Conservation (phyloP, 2,888 invertebrate genomes). For the Nephrotoma appendiculata region DNA sequence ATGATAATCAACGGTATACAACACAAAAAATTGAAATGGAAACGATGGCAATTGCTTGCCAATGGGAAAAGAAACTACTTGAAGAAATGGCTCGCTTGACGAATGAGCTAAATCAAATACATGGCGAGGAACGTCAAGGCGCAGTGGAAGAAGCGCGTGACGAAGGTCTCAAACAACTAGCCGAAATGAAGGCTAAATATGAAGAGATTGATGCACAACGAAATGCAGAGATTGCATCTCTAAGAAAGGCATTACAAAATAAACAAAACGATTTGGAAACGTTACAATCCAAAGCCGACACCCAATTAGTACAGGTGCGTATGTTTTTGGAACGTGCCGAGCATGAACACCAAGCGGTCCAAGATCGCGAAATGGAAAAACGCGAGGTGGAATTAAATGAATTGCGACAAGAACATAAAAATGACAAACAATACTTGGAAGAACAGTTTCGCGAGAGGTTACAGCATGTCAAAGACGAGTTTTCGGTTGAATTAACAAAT, state of each 20-base stretch:
- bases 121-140: constrained; percentile 42
- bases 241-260: constrained; percentile 47
- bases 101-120: constrained; percentile 43
- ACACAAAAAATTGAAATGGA: constrained; percentile 35
- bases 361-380: constrained; percentile 28
- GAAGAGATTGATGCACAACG: constrained; percentile 40
- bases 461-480: constrained; percentile 30
- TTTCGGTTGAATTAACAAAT: constrained; percentile 26
- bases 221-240: constrained; percentile 42
- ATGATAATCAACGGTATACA: constrained; percentile 34
- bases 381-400: constrained; percentile 25
- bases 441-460: constrained; percentile 54
- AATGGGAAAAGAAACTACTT: constrained; percentile 47
- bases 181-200: constrained; percentile 38
- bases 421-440: constrained; percentile 57
- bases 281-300: constrained; percentile 49
- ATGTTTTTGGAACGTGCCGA: constrained; percentile 32
- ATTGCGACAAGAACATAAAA: constrained; percentile 41
- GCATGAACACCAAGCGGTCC: constrained; percentile 29
- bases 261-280: constrained; percentile 49
- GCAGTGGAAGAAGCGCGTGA: constrained; percentile 40
- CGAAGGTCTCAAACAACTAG: constrained; percentile 42
- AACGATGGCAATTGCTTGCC: constrained; percentile 38
- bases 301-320: constrained; percentile 41
- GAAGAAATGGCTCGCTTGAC: constrained; percentile 47